Base-by-base conservation (phyloP, 2,888 invertebrate species). In the Netelia virgata region DNA sequence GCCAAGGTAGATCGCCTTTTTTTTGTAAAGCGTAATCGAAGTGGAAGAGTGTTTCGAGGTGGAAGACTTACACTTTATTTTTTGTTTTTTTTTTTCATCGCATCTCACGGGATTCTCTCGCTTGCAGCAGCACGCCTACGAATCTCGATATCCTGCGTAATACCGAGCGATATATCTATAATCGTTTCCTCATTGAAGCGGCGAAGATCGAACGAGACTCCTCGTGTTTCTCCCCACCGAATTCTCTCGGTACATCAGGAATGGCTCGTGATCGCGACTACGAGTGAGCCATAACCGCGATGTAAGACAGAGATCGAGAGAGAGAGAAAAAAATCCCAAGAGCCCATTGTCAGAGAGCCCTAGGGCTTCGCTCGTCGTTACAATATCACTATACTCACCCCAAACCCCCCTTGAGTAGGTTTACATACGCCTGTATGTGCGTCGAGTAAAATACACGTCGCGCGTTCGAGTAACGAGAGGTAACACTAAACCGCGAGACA, bases 401-500 rank as follows among this genome's bases (percentile, higher is more conserved):
- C 18, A 11, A 11, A 28, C 28, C 23, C 23, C 23, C 28, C 28
- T 28, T 28, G 28, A 28, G 28, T 28, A 5, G 28, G 28, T 28
- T 69, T 16, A n/a, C 11, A n/a, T 76, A 64, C 36, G 57, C 36
- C 55, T 74, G 69, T 69, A 64, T 57, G 55, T 36, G 57, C 36
- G 57, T 70, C 41, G 73, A 20, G 81, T 82, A 78, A 75, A 80
- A 64, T 80, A 73, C 68, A 80, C 73, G 64, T 72, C 83, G 66
- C 43, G 72, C 86, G 28, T 28, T 28, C 28, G 82, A 80, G 86
- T 87, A 89, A 87, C 86, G 78, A 86, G 86, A 85, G 83, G 90
- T 91, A 91, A 91, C 87, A 87, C 87, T 90, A 91, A 89, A 90
- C 91, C 85, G 81, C 83, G 84, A 84, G 78, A 86, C 85, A 79